Conservation (phyloP, 2,888 invertebrate genomes). For the Horisme vitalbata region DNA sequence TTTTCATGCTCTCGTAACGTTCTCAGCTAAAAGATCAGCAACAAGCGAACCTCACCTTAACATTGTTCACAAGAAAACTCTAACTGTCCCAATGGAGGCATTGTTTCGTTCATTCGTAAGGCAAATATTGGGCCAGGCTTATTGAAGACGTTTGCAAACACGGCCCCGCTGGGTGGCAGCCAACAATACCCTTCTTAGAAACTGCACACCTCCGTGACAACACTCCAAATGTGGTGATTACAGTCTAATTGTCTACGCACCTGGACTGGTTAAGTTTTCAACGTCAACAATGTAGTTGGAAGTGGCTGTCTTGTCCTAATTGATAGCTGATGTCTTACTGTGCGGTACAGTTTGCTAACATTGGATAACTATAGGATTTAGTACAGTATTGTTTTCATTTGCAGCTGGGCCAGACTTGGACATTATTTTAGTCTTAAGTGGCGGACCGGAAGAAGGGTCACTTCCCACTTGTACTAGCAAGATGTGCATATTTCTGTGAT, state of each 20-base stretch:
- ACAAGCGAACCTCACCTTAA: constrained; percentile 44
- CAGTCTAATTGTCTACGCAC: constrained; percentile 75
- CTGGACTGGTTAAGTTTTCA: constrained; percentile 75
- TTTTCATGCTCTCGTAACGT: too few species aligned
- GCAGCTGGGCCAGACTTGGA: constrained; percentile 17
- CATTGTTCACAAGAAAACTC: constrained; percentile 64
- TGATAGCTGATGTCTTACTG: constrained; percentile 51
- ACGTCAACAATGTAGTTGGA: constrained; percentile 65
- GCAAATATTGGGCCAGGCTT: constrained; percentile 76
- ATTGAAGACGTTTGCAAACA: constrained; percentile 79
- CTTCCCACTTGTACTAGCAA: constrained; percentile 2
- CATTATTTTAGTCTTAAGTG: constrained; percentile 7
- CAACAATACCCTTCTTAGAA: constrained; percentile 71
- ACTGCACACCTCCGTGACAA: constrained; percentile 68
- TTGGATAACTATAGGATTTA: constrained; percentile 8
- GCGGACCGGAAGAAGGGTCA: constrained; percentile 5
- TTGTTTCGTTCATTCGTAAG: constrained; percentile 79
- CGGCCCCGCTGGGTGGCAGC: constrained; percentile 71
- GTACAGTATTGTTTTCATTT: constrained; percentile 20
- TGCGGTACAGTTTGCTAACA: constrained; percentile 56
- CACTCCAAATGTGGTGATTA: constrained; percentile 79
- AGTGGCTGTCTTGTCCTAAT: constrained; percentile 55
- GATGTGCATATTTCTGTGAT: too few species aligned
- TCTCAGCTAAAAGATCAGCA: constrained; percentile 18
- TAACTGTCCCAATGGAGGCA: constrained; percentile 72